Percentiles rank a stretch among this genome's conserved stretches.
phyloP scores from a whole-genome alignment of 64 coral and sea anemone genomes.

The Astreopora myriophthalma region DNA sequence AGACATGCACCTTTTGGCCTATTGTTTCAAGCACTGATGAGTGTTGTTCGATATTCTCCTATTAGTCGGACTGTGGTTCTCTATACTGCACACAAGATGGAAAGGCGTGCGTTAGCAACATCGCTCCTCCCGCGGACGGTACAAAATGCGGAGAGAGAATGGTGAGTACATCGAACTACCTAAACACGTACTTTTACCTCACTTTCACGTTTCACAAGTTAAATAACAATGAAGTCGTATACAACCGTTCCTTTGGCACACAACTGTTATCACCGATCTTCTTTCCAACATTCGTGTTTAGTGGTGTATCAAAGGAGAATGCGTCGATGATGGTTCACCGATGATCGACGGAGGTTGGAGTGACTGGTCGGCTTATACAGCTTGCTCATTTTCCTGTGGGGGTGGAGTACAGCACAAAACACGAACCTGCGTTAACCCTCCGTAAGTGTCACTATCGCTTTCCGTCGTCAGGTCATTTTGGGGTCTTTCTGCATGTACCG shows the following conservation, averaged over 20 bases:
- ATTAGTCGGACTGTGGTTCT: slow-evolving; percentile 47
- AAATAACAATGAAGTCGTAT: no score
- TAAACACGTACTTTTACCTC: no score
- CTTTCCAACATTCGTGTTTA: background rate
- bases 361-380: slow-evolving; percentile 51
- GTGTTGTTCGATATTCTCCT: background rate
- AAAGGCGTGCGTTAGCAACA: background rate
- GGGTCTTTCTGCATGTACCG: no score
- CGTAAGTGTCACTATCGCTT: slow-evolving; percentile 21
- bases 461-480: background rate
- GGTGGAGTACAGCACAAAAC: slow-evolving; percentile 72
- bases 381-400: slow-evolving; percentile 73
- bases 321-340: slow-evolving; percentile 85
- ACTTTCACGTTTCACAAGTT: no score
- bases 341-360: slow-evolving; percentile 82
- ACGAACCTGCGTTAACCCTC: slow-evolving; percentile 73
- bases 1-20: no score
- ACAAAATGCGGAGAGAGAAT: slow-evolving; percentile 68
- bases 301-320: slow-evolving; percentile 94
- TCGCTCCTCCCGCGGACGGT: slow-evolving; percentile 57
- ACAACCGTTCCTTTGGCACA: background rate
- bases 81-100: slow-evolving; percentile 60
- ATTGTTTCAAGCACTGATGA: background rate
- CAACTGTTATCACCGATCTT: background rate
- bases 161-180: slow-evolving; percentile 39